These are phyloP conservation scores for Deroptyus accipitrinus DNA, from an alignment of 2,113 vertebrate species.

Conservation along the genomic window DNA sequence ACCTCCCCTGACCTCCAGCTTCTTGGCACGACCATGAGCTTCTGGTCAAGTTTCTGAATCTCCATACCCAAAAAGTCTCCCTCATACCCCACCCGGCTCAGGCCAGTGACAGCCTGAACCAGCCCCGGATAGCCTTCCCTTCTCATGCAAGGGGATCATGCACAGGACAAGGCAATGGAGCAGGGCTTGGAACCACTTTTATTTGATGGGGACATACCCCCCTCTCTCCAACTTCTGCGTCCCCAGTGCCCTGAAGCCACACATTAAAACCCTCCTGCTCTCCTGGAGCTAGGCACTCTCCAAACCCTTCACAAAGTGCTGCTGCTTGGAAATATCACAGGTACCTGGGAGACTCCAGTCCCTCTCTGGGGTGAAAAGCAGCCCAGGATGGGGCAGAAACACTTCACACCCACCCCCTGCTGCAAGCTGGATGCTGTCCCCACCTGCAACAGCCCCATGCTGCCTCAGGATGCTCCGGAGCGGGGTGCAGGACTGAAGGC, in stretches of 20 bases:
- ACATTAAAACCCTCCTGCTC: neutral
- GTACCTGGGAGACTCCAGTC: neutral
- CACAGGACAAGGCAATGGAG: accelerated
- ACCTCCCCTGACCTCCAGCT: neutral
- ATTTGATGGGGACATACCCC: neutral
- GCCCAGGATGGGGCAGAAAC: neutral
- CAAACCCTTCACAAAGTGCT: neutral
- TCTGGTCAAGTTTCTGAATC: neutral
- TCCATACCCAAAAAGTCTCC: neutral
- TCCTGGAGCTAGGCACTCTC: neutral
- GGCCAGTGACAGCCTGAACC: neutral
- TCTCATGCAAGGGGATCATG: accelerated
- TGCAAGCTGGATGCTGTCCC: neutral
- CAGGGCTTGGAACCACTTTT: neutral
- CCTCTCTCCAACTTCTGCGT: accelerated
- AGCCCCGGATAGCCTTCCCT: neutral
- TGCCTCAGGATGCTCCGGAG: neutral
- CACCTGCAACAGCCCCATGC: neutral
- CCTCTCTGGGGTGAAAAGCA: neutral
- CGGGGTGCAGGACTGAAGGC: neutral
- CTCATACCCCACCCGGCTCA: neutral
- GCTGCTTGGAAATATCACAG: neutral
- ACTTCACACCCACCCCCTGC: neutral
- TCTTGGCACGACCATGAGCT: accelerated
- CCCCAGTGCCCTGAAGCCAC: neutral